Evolutionary conservation across 53 echinoderm and acorn worm species (phyloP).

Genomic region (Paracentrotus lividus): DNA sequence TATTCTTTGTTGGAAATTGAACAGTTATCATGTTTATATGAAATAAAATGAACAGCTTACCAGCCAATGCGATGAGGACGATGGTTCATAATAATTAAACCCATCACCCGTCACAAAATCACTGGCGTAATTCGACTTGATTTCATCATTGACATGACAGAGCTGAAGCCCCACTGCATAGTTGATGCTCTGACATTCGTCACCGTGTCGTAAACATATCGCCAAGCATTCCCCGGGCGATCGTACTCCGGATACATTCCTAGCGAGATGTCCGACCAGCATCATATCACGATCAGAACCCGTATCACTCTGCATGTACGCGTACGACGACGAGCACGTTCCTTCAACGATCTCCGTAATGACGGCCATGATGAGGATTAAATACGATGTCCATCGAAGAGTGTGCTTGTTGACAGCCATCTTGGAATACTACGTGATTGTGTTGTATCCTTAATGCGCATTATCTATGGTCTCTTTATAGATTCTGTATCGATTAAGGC

Average conservation of each 20-base stretch:
- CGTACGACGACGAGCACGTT: constrained; percentile 45
- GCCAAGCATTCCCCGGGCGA: constrained; percentile 76
- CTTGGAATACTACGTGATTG: neutral
- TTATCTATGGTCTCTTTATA: neutral
- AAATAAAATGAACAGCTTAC: too few relatives aligned
- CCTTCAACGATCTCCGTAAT: neutral
- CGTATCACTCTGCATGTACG: constrained; percentile 62
- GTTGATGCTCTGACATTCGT: constrained; percentile 80
- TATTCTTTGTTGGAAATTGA: too few relatives aligned
- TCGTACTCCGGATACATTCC: constrained; percentile 76
- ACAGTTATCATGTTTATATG: too few relatives aligned
- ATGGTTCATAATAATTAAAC: constrained; percentile 81
- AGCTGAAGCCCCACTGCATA: constrained; percentile 70
- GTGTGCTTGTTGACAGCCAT: constrained; percentile 7
- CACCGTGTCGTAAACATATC: constrained; percentile 73
- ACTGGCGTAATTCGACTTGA: constrained; percentile 69
- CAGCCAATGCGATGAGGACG: constrained; percentile 81
- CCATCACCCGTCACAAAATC: constrained; percentile 76
- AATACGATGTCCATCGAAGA: neutral
- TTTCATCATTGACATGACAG: constrained; percentile 83
- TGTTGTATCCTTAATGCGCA: neutral
- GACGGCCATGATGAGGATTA: neutral
- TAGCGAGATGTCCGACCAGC: constrained; percentile 70
- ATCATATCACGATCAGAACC: constrained; percentile 54
- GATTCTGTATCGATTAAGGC: neutral